Conservation (phyloP, 2,797 vertebrate species). For the Toxotes lorentzi region DNA sequence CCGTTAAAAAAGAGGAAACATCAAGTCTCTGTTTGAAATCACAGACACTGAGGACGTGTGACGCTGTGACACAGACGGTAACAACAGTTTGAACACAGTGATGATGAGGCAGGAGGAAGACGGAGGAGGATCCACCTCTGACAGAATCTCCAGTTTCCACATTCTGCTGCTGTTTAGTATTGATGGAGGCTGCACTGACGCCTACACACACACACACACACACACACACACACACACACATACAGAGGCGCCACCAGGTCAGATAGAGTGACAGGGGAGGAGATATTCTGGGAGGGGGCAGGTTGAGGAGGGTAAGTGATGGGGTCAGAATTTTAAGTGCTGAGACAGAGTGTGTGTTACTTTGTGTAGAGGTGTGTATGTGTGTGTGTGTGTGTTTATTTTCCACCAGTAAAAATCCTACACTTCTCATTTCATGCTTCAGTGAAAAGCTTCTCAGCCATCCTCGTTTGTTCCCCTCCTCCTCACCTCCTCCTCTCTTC, state of each 20-base stretch:
- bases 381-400: slow-evolving; percentile 2
- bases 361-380: background rate
- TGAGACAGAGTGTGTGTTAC: background rate
- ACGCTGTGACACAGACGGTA: no score
- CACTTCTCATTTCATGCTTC: slow-evolving; percentile 66
- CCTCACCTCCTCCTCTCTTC: background rate
- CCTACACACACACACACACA: slow-evolving; percentile 13
- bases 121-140: background rate
- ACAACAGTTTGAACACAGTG: no score
- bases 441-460: slow-evolving; percentile 30
- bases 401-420: slow-evolving; percentile 39
- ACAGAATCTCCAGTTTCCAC: slow-evolving; percentile 18
- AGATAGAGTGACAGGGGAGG: background rate
- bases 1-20: no score
- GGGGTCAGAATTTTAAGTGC: slow-evolving; percentile 15
- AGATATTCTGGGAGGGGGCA: background rate
- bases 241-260: slow-evolving; percentile 22
- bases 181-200: slow-evolving; percentile 4
- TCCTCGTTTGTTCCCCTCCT: slow-evolving; percentile 19
- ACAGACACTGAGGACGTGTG: no score
- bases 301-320: background rate
- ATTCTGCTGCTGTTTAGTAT: slow-evolving; percentile 11
- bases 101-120: background rate
- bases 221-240: background rate
- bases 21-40: no score